These are phyloP conservation scores for Lordiphosa clarofinis DNA, from an alignment of 1,140 invertebrate genomes.

Conservation along the genomic window DNA sequence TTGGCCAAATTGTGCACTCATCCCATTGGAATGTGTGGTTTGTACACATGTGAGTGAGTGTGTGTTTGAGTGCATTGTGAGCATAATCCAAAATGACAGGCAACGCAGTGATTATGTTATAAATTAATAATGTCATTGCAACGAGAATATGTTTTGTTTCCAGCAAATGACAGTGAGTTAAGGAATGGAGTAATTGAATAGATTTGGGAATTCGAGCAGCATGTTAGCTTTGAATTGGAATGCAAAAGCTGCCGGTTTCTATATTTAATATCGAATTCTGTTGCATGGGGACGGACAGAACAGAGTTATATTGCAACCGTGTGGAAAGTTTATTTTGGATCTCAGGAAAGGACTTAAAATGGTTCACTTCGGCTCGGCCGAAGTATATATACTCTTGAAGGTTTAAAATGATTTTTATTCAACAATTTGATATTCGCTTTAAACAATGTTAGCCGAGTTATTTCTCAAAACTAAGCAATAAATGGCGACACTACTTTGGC, in stretches of 20 bases:
- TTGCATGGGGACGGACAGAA: too few relatives aligned
- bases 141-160: constrained; percentile 55
- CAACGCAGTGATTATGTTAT: constrained; percentile 70
- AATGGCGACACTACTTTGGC: too few relatives aligned
- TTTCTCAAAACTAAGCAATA: too few relatives aligned
- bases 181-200: neutral
- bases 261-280: neutral
- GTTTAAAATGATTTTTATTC: too few relatives aligned
- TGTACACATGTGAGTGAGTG: constrained; percentile 3
- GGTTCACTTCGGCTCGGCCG: too few relatives aligned
- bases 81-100: constrained; percentile 52
- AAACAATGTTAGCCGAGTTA: too few relatives aligned
- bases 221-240: neutral
- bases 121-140: constrained; percentile 68
- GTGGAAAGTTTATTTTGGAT: too few relatives aligned
- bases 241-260: too few relatives aligned
- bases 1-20: neutral
- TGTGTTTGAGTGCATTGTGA: constrained; percentile 11
- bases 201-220: constrained; percentile 3
- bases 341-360: too few relatives aligned
- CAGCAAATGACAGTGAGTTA: constrained; percentile 12
- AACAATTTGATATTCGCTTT: too few relatives aligned
- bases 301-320: too few relatives aligned
- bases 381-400: too few relatives aligned
- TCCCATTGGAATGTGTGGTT: neutral